Base-by-base conservation (phyloP, 2,113 vertebrate species). In the Acrocephalus arundinaceus region DNA sequence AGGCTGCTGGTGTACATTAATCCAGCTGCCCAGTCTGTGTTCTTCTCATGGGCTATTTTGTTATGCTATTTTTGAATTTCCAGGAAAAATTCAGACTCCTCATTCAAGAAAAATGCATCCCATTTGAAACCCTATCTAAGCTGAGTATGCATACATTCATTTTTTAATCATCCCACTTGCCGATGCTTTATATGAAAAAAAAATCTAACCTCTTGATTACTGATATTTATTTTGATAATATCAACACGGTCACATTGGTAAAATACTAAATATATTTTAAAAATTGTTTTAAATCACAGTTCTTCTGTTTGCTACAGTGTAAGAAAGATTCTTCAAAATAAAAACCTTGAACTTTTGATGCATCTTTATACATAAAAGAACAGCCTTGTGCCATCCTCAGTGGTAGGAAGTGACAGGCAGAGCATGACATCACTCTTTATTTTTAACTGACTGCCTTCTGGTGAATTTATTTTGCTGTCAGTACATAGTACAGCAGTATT, bases 401-500 rank as follows among this genome's bases (percentile, higher is more conserved):
- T 93, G 80, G 83, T 13, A 88, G 90, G 83, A 96, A 85, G 80
- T 75, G 92, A 91, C 81, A 96, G 96, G 88, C 90, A 93, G 49
- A 89, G 78, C 87, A 92, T 95, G 92, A 95, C 90, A 92, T 96
- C 95, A 93, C n/a, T 86, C 84, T 80, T 87, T 94, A 90, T 96
- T 95, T 96, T 96, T 96, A 95, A 94, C 89, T 54, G 54, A 10
- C 62, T 93, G 83, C 62, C 74, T 92, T 82, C 78, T 93, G 74
- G 33, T 85, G 89, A 89, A 73, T 91, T 91, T 89, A 79, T 94
- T 92, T 75, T 76, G 58, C 74, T 87, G 62, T 76, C 81, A 89
- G 77, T 61, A 91, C 78, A 79, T 93, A 92, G 70, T 76, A 70
- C 24, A 82, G 66, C 61, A 87, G 73, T 7, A 35, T 85, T 91